A percentile compares a stretch with the other conserved stretches of the same genome.
Evolutionary conservation across 1,140 invertebrate species (phyloP).

Genomic region (Bombus affinis): DNA sequence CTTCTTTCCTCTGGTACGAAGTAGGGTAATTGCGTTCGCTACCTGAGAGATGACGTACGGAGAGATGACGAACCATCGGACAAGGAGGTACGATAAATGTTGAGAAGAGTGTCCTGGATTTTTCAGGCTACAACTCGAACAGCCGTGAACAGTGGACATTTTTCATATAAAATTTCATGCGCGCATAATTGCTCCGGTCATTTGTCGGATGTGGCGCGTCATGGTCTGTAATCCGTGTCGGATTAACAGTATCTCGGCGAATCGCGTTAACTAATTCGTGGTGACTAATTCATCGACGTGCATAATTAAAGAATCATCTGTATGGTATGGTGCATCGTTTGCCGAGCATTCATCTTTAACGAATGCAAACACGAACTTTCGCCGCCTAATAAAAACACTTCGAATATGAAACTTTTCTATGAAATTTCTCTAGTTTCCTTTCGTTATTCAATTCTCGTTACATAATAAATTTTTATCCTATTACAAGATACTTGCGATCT

Average conservation of each 20-base stretch:
- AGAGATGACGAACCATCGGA: too few species aligned
- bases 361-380: neutral
- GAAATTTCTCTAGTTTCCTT: neutral
- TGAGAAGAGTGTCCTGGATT: conserved; percentile 32
- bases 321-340: neutral
- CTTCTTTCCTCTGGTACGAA: neutral
- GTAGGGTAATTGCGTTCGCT: conserved; percentile 34
- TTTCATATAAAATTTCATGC: conserved; percentile 52
- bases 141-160: conserved; percentile 29
- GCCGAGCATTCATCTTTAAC: neutral
- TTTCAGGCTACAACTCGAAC: neutral
- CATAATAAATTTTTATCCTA: neutral
- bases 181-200: conserved; percentile 37
- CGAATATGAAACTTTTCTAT: neutral
- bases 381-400: neutral
- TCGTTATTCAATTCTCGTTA: neutral
- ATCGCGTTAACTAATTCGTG: conserved; percentile 1
- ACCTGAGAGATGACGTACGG: neutral
- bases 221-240: conserved; percentile 62
- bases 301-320: neutral
- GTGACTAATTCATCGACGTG: neutral
- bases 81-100: neutral
- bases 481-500: neutral
- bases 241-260: conserved; percentile 56
- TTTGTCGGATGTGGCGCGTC: conserved; percentile 57